These are phyloP conservation scores for Liopterus haemorrhoidalis DNA, from an alignment of 2,888 invertebrate species.

Conservation along the genomic window DNA sequence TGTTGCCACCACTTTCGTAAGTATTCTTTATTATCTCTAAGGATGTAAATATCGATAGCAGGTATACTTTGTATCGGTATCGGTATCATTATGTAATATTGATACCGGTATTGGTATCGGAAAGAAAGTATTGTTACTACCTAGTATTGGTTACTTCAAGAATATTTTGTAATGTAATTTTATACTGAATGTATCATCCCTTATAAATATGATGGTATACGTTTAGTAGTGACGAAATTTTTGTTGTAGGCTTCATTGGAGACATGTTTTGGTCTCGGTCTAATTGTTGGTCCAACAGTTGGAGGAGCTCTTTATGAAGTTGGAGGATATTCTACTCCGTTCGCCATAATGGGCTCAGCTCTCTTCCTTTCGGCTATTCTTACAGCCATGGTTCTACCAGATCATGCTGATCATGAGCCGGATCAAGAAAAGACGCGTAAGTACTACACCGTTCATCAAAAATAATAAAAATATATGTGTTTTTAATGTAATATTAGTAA, in stretches of 20 bases:
- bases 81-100: too few species aligned
- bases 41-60: background rate
- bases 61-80: background rate
- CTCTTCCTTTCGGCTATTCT: conserved; percentile 70
- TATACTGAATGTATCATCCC: background rate
- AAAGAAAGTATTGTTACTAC: too few species aligned
- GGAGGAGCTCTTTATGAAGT: conserved; percentile 77
- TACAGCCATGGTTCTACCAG: conserved; percentile 67
- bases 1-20: conserved; percentile 78
- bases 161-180: background rate
- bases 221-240: background rate
- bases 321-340: conserved; percentile 76
- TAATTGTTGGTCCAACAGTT: conserved; percentile 85
- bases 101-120: too few species aligned
- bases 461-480: too few species aligned
- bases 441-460: conserved; percentile 39
- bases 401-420: conserved; percentile 52
- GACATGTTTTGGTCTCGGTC: conserved; percentile 79
- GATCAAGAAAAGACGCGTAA: conserved; percentile 56
- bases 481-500: too few species aligned
- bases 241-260: conserved; percentile 70
- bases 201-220: background rate
- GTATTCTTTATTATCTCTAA: conserved; percentile 39
- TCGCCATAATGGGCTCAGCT: conserved; percentile 69
- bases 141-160: too few species aligned